Evolutionary conservation across 2,888 invertebrate genomes (phyloP), one percentile per base, ranked within the genome.

Genomic region (Gryllus longicercus): DNA sequence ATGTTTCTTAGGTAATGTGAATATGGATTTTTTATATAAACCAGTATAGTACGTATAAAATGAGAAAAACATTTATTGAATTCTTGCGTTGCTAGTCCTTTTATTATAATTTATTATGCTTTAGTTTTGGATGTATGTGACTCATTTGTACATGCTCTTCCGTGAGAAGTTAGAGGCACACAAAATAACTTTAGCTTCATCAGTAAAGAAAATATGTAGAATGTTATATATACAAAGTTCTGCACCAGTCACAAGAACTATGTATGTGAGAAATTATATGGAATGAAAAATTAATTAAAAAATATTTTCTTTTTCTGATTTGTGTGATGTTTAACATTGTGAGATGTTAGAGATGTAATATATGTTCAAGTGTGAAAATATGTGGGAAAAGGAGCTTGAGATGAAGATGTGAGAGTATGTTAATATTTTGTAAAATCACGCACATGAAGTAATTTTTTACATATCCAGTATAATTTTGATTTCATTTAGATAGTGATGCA

Each of bases 71-170:
- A 63, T 63, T 63, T 63, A 18, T 18, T 63, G 16, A 63, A 63
- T 63, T 63, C 63, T 63, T 63, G 63, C n/a, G 63, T 63, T 63
- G 63, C 63, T 63, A 63, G 63, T 63, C 63, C 63, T 63, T 63
- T 63, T 63, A 63, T 63, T 63, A 63, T 38, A 38, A 38, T 63
- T 63, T 63, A 63, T 63, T 63, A 63, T 63, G 63, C 63, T 63
- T 63, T 63, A 63, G 63, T 63, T 63, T 63, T 63, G 63, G 63
- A 63, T 63, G 63, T 63, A 18, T 63, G 63, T 5, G 63, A 18
- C 14, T 63, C 63, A 63, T 63, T 63, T 63, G 63, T 63, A 63
- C 63, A 63, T 63, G 63, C 63, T 63, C 63, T 63, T 63, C 63
- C 63, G 63, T 18, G 16, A 63, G 63, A 63, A 63, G 63, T 63